These are phyloP conservation scores for Aptenodytes patagonicus DNA, from an alignment of 2,113 vertebrate genomes.

Conservation along the genomic window DNA sequence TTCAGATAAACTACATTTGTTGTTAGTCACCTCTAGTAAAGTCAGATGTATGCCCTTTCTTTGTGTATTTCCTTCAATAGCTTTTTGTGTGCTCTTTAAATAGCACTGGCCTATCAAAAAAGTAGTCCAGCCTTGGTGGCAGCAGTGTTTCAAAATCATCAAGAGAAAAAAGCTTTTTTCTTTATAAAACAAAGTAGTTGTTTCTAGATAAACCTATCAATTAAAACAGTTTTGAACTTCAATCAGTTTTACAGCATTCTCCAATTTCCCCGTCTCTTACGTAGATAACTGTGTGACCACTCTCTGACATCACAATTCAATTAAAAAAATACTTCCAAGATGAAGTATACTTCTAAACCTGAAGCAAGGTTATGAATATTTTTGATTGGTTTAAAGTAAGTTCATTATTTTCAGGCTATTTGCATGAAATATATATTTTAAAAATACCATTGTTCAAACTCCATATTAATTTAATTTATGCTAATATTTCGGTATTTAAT, in stretches of 20 bases:
- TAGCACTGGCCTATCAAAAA: neutral
- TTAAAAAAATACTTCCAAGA: neutral
- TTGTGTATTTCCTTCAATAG: neutral
- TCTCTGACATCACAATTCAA: neutral
- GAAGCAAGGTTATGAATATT: neutral
- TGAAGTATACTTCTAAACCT: neutral
- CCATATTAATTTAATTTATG: neutral
- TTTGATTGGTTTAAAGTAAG: neutral
- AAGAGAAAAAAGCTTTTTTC: neutral
- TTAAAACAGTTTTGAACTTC: neutral
- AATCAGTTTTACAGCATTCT: neutral
- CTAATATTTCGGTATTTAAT: neutral
- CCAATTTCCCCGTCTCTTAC: neutral
- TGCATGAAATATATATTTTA: neutral
- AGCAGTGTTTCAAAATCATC: neutral
- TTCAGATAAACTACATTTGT: neutral
- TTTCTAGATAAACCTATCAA: neutral
- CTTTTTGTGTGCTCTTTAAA: neutral
- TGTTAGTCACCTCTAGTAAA: neutral
- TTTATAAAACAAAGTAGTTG: neutral
- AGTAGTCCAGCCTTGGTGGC: neutral
- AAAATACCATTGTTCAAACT: neutral
- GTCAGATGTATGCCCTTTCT: neutral
- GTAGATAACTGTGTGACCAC: neutral
- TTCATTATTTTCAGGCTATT: neutral